Evolutionary conservation across 2,113 vertebrate species (phyloP), one percentile per base, ranked within the genome.

Genomic region (Speoplatyrhinus poulsoni): DNA sequence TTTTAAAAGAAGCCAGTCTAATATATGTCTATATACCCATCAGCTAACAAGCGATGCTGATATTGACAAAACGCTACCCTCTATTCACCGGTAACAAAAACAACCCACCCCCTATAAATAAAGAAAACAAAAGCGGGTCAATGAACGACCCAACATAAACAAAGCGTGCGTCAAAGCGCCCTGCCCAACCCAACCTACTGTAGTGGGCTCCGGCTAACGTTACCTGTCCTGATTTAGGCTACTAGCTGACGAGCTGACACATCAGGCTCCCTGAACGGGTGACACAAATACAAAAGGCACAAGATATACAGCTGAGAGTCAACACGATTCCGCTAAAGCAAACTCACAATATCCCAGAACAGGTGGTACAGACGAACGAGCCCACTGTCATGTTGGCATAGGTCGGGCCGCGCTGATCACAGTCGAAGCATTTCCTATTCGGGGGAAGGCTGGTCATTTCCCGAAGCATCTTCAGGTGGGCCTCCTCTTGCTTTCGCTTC

Each of bases 351-450:
- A 97, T 95, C 76, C 96, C 96, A n/a, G 96, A 98, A 92, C 96
- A 98, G 88, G 97, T 96, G 81, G 97, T 99, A 59, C 96, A 99
- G 57, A 99, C 96, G 95, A 99, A 99, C 67, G 96, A 96, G 88
- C 97, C 97, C 91, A 96, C 94, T 82, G 97, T 98, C 96, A 98
- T 98, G 94, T 99, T 96, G 92, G 95, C 96, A 89, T 98, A 99
- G 90, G 97, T 99, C 91, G 97, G 97, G 94, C 97, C 97, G 91
- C 97, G 95, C 87, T 98, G 96, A 88, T 98, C 96, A 87, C 97
- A 99, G 92, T 98, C 96, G 90, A 97, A 98, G 92, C 97, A 98
- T 93, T 97, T 97, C 91, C 96, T 94, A 93, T 99, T 99, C 87
- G 94, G 95, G 76, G 93, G 92, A 65, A 96, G 92, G 91, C 96